These are phyloP conservation scores for Natator depressus DNA, from an alignment of 2,113 vertebrate genomes.

Conservation along the genomic window DNA sequence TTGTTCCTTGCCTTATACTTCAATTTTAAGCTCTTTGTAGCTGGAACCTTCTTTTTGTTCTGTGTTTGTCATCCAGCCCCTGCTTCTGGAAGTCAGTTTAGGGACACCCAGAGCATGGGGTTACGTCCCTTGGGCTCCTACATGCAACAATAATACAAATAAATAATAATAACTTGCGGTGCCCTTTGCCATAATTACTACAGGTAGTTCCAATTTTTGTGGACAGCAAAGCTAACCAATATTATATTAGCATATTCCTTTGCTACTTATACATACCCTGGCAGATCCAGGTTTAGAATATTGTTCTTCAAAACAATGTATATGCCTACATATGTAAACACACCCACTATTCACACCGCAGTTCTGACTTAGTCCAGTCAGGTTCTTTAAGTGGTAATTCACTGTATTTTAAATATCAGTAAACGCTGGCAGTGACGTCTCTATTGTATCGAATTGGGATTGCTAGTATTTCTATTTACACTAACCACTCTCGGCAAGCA, in stretches of 20 bases:
- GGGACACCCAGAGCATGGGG: neutral
- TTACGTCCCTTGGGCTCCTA: neutral
- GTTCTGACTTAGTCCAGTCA: neutral
- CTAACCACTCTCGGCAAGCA: fast-evolving
- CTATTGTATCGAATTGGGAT: neutral
- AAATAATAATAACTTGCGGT: neutral
- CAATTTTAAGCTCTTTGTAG: neutral
- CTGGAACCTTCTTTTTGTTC: neutral
- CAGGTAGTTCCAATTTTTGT: neutral
- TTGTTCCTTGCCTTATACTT: neutral
- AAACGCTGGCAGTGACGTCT: neutral
- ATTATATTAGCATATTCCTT: neutral
- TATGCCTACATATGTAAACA: neutral
- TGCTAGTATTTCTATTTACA: neutral
- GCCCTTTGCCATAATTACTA: neutral
- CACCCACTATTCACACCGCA: neutral
- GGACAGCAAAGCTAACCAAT: neutral
- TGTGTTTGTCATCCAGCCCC: neutral
- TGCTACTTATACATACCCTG: neutral
- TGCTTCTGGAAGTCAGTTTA: neutral
- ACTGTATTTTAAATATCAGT: neutral
- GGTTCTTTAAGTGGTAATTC: neutral
- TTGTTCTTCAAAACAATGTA: neutral
- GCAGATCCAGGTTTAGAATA: neutral
- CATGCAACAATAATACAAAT: neutral